A percentile compares a stretch with the other conserved stretches of the same genome.
phyloP scores from a whole-genome alignment of 2,888 invertebrate species.

The Seira sanloemensis region DNA sequence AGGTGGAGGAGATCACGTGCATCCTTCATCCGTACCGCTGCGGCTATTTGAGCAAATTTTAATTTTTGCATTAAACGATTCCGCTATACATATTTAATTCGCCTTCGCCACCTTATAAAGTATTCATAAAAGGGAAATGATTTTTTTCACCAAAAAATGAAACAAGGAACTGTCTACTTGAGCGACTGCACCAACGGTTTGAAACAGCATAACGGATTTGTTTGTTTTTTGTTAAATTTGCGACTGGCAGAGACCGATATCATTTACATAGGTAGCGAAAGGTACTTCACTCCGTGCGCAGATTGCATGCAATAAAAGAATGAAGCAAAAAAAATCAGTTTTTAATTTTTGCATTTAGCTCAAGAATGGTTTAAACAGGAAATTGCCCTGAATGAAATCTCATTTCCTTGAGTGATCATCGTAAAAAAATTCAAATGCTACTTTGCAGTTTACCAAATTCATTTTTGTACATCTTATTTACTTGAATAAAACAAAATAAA shows the following conservation, averaged over 20 bases:
- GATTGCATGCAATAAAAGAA: not conserved
- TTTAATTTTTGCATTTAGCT: not conserved
- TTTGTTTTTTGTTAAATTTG: constrained; percentile 24
- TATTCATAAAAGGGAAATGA: constrained; percentile 45
- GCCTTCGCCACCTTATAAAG: too few species aligned
- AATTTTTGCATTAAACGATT: too few species aligned
- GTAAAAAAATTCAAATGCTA: too few species aligned
- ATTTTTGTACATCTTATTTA: too few species aligned
- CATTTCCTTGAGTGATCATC: constrained; percentile 52
- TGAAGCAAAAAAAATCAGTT: not conserved
- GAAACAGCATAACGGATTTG: constrained; percentile 48
- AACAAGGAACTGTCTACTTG: constrained; percentile 38
- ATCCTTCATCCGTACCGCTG: too few species aligned
- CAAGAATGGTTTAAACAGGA: constrained; percentile 36
- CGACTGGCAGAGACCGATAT: not conserved
- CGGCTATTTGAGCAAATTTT: too few species aligned
- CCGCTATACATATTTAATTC: too few species aligned
- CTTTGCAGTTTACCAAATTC: too few species aligned
- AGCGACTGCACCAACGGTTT: constrained; percentile 29
- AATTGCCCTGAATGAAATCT: constrained; percentile 52
- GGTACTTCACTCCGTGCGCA: not conserved
- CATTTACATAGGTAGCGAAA: not conserved
- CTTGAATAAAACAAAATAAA: too few species aligned
- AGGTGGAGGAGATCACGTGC: too few species aligned
- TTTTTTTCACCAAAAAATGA: constrained; percentile 44